A percentile compares a stretch with the other conserved stretches of the same genome.
Conservation (phyloP, 2,888 invertebrate genomes). For the Sceliomorpha sp. region DNA sequence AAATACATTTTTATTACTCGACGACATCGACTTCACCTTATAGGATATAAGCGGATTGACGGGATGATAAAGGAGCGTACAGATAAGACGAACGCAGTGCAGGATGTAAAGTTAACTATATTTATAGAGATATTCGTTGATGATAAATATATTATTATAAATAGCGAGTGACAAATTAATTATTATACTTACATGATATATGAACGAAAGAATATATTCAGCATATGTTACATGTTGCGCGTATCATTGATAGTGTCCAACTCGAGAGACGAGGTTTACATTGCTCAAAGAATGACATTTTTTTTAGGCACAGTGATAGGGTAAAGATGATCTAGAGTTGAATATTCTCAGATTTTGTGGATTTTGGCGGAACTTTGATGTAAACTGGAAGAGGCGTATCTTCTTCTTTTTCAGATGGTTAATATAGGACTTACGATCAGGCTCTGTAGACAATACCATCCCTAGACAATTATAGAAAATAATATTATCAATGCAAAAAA, state of each 20-base stretch:
- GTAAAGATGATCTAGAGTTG: no score
- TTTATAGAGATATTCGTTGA: conserved; percentile 73
- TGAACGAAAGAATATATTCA: conserved; percentile 43
- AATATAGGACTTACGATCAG: no score
- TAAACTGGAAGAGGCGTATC: no score
- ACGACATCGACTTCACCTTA: conserved; percentile 45
- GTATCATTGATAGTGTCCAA: conserved; percentile 28
- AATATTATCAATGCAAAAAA: no score
- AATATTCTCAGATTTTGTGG: no score
- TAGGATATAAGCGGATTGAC: conserved; percentile 36
- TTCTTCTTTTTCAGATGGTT: no score
- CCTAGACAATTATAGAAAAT: no score
- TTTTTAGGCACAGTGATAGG: no score
- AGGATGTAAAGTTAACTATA: conserved; percentile 76
- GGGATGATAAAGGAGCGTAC: conserved; percentile 25
- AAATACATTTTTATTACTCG: conserved; percentile 27
- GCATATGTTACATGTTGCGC: conserved; percentile 30
- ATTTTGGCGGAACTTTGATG: no score
- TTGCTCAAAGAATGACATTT: conserved; percentile 28
- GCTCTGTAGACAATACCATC: no score
- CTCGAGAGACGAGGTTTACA: conserved; percentile 1
- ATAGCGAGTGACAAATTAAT: conserved; percentile 26
- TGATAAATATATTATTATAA: conserved; percentile 43
- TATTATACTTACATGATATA: conserved; percentile 50
- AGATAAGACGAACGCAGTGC: conserved; percentile 59